phyloP scores from a whole-genome alignment of 1,140 invertebrate species.

The Zaprionus nigranus region DNA sequence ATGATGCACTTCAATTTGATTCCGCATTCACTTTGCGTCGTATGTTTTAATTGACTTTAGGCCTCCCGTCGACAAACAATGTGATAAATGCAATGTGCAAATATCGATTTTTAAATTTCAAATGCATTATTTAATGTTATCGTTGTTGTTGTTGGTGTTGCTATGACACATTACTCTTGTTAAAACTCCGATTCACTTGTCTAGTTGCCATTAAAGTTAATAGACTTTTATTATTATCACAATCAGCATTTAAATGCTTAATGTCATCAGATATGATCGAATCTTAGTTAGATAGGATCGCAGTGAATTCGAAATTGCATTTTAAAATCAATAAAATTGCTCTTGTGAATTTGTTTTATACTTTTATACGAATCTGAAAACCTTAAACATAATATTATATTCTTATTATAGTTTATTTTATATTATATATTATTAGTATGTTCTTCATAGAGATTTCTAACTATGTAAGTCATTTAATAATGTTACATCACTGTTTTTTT shows the following conservation, averaged over 20 bases:
- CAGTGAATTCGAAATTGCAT: not conserved
- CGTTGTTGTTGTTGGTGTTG: conserved; percentile 7
- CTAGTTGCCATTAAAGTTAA: not conserved
- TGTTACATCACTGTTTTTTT: no score
- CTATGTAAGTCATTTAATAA: no score
- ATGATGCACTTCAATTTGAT: conserved; percentile 64
- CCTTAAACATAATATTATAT: no score
- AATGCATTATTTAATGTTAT: conserved; percentile 40
- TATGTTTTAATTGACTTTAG: conserved; percentile 58
- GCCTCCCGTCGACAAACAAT: not conserved
- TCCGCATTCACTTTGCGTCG: conserved; percentile 41
- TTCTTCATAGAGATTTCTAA: no score
- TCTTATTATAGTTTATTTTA: no score
- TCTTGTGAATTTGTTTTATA: not conserved
- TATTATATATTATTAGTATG: not conserved
- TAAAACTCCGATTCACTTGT: not conserved
- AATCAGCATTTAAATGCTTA: conserved; percentile 1
- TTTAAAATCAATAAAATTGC: not conserved
- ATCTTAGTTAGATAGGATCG: not conserved
- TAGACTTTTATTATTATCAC: not conserved
- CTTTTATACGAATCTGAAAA: not conserved
- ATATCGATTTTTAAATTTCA: conserved; percentile 72
- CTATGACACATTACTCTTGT: not conserved
- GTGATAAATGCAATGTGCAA: conserved; percentile 26
- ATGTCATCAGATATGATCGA: not conserved